Base-by-base conservation (phyloP, 2,888 invertebrate genomes). In the Apotomis turbidana region DNA sequence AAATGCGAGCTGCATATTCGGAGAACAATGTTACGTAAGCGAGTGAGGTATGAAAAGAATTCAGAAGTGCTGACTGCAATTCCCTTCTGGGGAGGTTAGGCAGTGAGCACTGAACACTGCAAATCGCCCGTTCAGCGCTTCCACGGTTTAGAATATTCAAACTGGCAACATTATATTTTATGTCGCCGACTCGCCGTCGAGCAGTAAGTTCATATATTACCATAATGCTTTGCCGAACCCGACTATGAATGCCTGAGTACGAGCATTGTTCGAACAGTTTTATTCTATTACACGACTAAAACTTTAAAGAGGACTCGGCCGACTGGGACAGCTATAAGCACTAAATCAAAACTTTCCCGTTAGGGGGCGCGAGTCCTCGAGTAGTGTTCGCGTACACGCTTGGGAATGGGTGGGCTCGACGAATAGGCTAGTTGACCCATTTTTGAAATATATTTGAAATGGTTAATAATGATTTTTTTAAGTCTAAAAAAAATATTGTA, bases 291-390 rank as follows among this genome's bases (percentile, higher is more conserved):
- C 87, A 85, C 85, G 83, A 83, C 87, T 89, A 85, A 88, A 91
- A 92, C 86, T 91, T 91, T 90, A 89, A 91, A 91, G 90, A 90
- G 90, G 88, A 83, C 83, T 82, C 83, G 57, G 78, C 83, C 86
- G 84, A 84, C 86, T 86, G 87, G 84, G 89, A 88, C 89, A 88
- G 90, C 88, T 90, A 91, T 91, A 90, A 90, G 91, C 89, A 89
- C 89, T 93, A 93, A 93, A 92, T 93, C 93, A 93, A 91, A 93
- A 93, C 93, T 93, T 92, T 87, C 81, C 85, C 90, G 85, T 86
- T 86, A 84, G 83, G 82, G 85, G 83, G 41, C 41, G 41, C 83
- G 83, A 82, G 83, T 80, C 68, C 64, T 84, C 85, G 78, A 84
- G 83, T 85, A 89, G 84, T 87, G 58, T 87, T 82, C 81, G 87